A percentile compares a stretch with the other conserved stretches of the same genome.
phyloP scores from a whole-genome alignment of 2,113 vertebrate species.

The Oncorhynchus keta region DNA sequence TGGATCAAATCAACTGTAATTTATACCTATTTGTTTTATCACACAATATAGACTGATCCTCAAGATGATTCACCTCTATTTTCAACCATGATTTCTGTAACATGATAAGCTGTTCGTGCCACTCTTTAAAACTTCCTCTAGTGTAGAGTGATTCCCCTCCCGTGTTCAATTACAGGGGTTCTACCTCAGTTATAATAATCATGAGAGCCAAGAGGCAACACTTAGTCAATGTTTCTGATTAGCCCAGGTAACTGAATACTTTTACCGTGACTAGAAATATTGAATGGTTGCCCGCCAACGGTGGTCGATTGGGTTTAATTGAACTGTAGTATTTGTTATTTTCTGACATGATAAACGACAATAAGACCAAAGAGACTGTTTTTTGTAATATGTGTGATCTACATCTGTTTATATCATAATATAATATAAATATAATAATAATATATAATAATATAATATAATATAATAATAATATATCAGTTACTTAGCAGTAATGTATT shows the following conservation, averaged over 20 bases:
- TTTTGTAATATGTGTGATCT: constrained; percentile 2
- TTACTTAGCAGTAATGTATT: no score
- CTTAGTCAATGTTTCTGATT: background rate
- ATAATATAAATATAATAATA: no score
- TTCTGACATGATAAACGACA: constrained; percentile 10
- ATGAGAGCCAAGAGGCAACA: background rate
- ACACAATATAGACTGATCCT: background rate
- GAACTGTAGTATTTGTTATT: background rate
- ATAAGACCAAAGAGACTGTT: background rate
- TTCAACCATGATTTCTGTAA: background rate
- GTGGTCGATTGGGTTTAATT: background rate
- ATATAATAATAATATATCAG: no score
- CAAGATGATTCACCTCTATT: background rate
- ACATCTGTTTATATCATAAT: no score
- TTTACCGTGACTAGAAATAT: background rate
- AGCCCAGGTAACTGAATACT: background rate
- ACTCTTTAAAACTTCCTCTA: background rate
- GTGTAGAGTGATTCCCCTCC: background rate
- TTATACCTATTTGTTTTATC: no score
- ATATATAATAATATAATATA: no score
- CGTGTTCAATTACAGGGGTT: background rate
- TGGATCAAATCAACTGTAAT: background rate
- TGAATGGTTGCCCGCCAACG: background rate
- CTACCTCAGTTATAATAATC: background rate
- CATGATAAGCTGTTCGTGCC: constrained; percentile 17